These are phyloP conservation scores for Anthrax anthrax DNA, from an alignment of 2,888 invertebrate genomes.

Conservation along the genomic window DNA sequence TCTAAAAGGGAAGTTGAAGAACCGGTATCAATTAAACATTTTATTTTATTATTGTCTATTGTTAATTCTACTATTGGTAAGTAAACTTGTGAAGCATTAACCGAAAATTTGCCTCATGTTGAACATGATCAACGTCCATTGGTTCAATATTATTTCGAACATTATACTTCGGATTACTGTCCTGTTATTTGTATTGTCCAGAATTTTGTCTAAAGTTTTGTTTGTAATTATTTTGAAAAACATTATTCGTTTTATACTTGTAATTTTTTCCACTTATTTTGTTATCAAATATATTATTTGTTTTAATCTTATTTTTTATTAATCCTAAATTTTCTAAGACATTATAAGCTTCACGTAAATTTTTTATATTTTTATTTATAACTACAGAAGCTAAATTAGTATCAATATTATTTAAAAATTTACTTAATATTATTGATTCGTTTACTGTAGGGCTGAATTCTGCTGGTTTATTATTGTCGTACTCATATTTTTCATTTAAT, in stretches of 20 bases:
- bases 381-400: too few species aligned
- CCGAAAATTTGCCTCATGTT: conserved; percentile 12
- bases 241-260: not conserved
- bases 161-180: not conserved
- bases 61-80: too few species aligned
- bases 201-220: not conserved
- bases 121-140: conserved; percentile 11
- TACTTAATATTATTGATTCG: conserved; percentile 13
- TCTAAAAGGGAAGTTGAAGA: conserved; percentile 9
- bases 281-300: conserved; percentile 5
- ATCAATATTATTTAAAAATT: conserved; percentile 14
- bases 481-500: conserved; percentile 13
- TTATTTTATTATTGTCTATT: too few species aligned
- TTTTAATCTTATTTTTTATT: conserved; percentile 8
- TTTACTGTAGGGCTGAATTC: conserved; percentile 12
- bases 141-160: not conserved
- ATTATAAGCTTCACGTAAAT: conserved; percentile 6
- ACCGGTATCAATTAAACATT: conserved; percentile 11
- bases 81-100: conserved; percentile 4
- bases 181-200: not conserved
- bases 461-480: conserved; percentile 10
- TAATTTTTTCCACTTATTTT: not conserved
- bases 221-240: too few species aligned
- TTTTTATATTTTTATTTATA: too few species aligned
- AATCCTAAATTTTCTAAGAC: conserved; percentile 7